Conservation (phyloP, 1,140 invertebrate species). For the Drosophila biarmipes region DNA sequence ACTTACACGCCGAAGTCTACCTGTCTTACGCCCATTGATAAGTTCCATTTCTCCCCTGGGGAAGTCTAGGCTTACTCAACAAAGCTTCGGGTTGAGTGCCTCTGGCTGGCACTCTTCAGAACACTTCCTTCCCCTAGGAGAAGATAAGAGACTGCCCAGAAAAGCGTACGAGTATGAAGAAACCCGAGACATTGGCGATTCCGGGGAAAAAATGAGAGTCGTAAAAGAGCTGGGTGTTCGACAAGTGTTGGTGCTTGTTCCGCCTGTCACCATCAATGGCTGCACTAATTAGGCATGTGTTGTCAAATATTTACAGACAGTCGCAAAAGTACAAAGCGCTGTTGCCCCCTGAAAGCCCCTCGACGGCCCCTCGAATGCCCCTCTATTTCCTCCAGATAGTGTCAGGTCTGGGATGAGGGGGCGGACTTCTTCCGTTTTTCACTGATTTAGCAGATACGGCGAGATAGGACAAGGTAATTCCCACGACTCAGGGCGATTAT, state of each 20-base stretch:
- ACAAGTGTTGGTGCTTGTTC: conserved; percentile 69
- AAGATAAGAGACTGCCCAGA: conserved; percentile 37
- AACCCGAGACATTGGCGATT: conserved; percentile 41
- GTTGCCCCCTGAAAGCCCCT: conserved; percentile 8
- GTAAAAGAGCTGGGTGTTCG: conserved; percentile 62
- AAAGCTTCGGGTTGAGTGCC: conserved; percentile 15
- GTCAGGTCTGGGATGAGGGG: conserved; percentile 3
- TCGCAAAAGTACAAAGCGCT: conserved; percentile 81
- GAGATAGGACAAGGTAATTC: conserved; percentile 51
- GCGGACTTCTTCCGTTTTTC: conserved; percentile 73
- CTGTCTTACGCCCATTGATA: conserved; percentile 66
- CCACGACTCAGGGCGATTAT: conserved; percentile 71
- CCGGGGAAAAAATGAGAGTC: conserved; percentile 64
- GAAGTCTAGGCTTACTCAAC: conserved; percentile 62
- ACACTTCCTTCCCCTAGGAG: conserved; percentile 49
- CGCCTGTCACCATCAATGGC: conserved; percentile 79
- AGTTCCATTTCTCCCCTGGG: neutral
- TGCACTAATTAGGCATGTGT: conserved; percentile 84
- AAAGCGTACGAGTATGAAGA: conserved; percentile 4
- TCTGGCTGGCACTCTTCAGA: conserved; percentile 6
- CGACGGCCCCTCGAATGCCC: neutral
- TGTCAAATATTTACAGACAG: conserved; percentile 80
- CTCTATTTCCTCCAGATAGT: conserved; percentile 2
- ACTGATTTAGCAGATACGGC: conserved; percentile 55
- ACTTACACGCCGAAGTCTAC: conserved; percentile 30